Conservation (phyloP, 2,888 invertebrate species). For the Scaptomyza flava region DNA sequence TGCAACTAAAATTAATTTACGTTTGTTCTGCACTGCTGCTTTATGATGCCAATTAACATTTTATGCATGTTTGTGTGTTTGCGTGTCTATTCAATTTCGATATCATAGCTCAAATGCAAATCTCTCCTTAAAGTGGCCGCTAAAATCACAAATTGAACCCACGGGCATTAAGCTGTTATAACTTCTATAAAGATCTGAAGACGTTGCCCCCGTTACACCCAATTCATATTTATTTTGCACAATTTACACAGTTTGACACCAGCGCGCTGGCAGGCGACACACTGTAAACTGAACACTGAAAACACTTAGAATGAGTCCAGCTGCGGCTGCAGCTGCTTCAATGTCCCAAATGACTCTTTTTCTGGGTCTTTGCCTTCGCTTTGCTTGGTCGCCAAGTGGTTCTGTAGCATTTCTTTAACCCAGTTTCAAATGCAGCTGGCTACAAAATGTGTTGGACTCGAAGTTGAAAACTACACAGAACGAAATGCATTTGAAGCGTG, state of each 20-base stretch:
- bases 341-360: slow-evolving; percentile 39
- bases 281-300: slow-evolving; percentile 4
- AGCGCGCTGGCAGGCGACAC: slow-evolving; percentile 7
- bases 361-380: slow-evolving; percentile 15
- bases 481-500: not conserved
- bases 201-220: slow-evolving; percentile 21
- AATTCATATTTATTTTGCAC: slow-evolving; percentile 55
- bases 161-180: slow-evolving; percentile 11
- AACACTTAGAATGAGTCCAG: slow-evolving; percentile 30
- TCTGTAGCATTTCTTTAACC: slow-evolving; percentile 13
- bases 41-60: slow-evolving; percentile 66
- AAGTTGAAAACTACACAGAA: not conserved
- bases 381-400: slow-evolving; percentile 5
- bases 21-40: slow-evolving; percentile 37
- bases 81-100: slow-evolving; percentile 40
- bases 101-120: slow-evolving; percentile 42
- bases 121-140: slow-evolving; percentile 14
- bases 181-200: slow-evolving; percentile 12
- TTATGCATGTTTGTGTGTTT: not conserved
- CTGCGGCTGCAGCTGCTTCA: slow-evolving; percentile 19
- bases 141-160: slow-evolving; percentile 42
- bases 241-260: slow-evolving; percentile 32
- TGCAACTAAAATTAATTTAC: slow-evolving; percentile 60
- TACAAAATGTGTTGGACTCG: not conserved
- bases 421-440: slow-evolving; percentile 14